phyloP scores from a whole-genome alignment of 2,888 invertebrate genomes.

The Ischnura elegans region DNA sequence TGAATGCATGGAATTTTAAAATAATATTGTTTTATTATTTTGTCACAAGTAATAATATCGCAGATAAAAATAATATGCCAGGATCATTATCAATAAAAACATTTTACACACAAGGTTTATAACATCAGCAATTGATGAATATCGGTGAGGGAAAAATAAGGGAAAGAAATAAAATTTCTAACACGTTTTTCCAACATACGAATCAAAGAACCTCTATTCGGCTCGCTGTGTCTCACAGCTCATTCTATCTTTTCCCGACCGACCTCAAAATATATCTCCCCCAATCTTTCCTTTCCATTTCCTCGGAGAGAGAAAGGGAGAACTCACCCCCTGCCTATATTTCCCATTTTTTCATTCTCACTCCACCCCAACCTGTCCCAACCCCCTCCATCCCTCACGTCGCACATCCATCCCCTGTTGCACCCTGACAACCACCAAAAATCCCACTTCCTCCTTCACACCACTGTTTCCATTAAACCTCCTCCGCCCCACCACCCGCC shows the following conservation, averaged over 20 bases:
- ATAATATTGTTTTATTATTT: too few relatives aligned
- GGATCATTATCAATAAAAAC: too few relatives aligned
- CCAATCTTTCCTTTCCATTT: slow-evolving; percentile 31
- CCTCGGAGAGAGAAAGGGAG: not conserved
- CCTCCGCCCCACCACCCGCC: not conserved
- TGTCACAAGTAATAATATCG: too few relatives aligned
- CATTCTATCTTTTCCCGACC: not conserved
- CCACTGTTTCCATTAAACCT: slow-evolving; percentile 3
- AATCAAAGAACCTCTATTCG: not conserved
- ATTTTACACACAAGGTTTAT: too few relatives aligned
- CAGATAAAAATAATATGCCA: too few relatives aligned
- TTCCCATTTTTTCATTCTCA: not conserved
- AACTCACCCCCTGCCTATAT: not conserved
- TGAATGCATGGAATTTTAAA: too few relatives aligned
- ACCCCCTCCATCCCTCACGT: not conserved
- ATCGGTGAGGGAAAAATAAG: not conserved
- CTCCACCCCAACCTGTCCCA: not conserved
- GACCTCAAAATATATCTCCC: not conserved
- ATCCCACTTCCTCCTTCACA: slow-evolving; percentile 15
- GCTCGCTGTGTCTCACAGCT: not conserved
- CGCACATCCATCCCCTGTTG: not conserved
- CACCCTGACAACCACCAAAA: not conserved
- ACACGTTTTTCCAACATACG: not conserved
- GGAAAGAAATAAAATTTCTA: not conserved
- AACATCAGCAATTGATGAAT: not conserved